Conservation (phyloP, 1,140 invertebrate species). For the Sesamia nonagrioides region DNA sequence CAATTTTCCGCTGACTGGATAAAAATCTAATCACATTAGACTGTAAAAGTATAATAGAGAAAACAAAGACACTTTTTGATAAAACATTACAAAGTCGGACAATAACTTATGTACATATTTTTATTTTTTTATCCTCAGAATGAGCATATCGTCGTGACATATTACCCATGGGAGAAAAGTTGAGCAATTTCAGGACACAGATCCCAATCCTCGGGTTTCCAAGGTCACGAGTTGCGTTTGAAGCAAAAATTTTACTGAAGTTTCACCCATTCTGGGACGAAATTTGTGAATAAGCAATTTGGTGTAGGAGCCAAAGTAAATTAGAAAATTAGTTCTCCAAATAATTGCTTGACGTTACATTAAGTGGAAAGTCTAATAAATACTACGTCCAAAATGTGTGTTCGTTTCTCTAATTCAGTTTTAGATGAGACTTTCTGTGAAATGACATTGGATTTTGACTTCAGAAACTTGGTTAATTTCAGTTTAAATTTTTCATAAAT, state of each 20-base stretch:
- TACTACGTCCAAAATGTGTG: not conserved
- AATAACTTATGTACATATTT: slow-evolving; percentile 13
- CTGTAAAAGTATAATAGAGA: slow-evolving; percentile 1
- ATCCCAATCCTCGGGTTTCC: not conserved
- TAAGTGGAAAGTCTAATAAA: slow-evolving; percentile 12
- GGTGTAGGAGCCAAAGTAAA: slow-evolving; percentile 1
- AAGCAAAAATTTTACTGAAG: slow-evolving; percentile 14
- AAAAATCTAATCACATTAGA: slow-evolving; percentile 12
- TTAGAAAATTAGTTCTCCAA: slow-evolving; percentile 26
- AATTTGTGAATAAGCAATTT: slow-evolving; percentile 10
- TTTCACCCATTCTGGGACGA: slow-evolving; percentile 10
- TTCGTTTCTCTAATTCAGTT: not conserved
- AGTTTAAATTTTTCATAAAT: too few relatives aligned
- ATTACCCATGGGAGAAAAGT: slow-evolving; percentile 37
- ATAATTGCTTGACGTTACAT: not conserved
- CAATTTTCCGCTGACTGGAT: slow-evolving; percentile 15
- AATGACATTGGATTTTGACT: too few relatives aligned
- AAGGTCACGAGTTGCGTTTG: not conserved
- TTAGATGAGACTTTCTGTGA: too few relatives aligned
- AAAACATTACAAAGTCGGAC: not conserved
- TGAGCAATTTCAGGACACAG: slow-evolving; percentile 2
- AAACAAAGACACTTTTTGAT: not conserved
- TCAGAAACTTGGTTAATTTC: too few relatives aligned
- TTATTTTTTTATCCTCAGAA: slow-evolving; percentile 17
- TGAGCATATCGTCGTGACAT: slow-evolving; percentile 2